A percentile compares a stretch with the other conserved stretches of the same genome.
phyloP scores from a whole-genome alignment of 2,113 vertebrate species.

The Amphiprion ocellaris region DNA sequence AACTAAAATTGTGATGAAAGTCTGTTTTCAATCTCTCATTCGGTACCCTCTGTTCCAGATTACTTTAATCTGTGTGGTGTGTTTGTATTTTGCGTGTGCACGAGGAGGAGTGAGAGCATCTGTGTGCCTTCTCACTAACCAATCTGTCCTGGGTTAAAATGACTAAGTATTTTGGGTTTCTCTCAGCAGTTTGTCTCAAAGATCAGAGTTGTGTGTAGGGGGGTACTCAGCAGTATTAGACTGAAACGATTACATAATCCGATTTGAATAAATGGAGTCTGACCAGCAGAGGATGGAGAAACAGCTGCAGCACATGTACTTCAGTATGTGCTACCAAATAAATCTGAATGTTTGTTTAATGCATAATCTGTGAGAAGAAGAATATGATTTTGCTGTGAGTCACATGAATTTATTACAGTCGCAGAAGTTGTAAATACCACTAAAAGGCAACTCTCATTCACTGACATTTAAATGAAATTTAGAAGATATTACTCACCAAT shows the following conservation, averaged over 20 bases:
- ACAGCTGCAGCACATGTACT: too few species aligned
- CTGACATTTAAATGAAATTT: too few species aligned
- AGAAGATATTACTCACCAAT: too few species aligned
- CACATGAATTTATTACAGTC: too few species aligned
- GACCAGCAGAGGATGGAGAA: not conserved
- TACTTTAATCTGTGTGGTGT: conserved; percentile 61
- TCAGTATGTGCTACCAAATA: too few species aligned
- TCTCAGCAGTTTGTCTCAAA: not conserved
- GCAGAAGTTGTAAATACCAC: too few species aligned
- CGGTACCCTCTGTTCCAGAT: conserved; percentile 59
- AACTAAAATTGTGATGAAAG: conserved; percentile 39
- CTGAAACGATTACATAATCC: conserved; percentile 11
- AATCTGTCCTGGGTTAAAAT: conserved; percentile 3
- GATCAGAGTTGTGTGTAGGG: not conserved
- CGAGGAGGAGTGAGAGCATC: conserved; percentile 5
- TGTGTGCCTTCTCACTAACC: not conserved
- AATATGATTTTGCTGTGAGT: too few species aligned
- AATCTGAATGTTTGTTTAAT: too few species aligned
- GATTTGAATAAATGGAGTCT: conserved; percentile 1
- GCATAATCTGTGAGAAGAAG: too few species aligned
- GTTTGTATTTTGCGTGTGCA: conserved; percentile 13
- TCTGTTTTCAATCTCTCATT: conserved; percentile 41
- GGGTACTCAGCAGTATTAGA: conserved; percentile 8
- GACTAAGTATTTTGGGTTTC: not conserved
- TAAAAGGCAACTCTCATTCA: too few species aligned